Evolutionary conservation across 2,797 vertebrate genomes (phyloP).

Genomic region (Phrynocephalus guinanensis): DNA sequence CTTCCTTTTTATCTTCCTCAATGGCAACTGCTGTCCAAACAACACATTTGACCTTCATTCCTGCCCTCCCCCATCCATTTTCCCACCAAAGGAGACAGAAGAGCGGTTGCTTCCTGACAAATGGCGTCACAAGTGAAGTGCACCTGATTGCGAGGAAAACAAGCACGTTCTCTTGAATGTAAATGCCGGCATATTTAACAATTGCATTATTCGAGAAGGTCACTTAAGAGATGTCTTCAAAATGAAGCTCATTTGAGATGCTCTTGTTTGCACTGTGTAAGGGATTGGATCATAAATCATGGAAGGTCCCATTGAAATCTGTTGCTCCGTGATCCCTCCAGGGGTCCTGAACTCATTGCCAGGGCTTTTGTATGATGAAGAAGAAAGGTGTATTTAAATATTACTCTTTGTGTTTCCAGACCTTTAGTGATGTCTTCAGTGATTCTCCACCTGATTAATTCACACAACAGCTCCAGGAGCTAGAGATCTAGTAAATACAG

Average conservation of each 20-base stretch:
- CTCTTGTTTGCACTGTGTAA: background rate
- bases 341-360: background rate
- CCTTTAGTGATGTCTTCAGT: background rate
- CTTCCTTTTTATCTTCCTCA: background rate
- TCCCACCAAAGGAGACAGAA: background rate
- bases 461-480: background rate
- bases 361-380: background rate
- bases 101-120: background rate
- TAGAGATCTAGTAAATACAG: background rate
- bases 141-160: background rate
- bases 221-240: background rate
- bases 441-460: slow-evolving; percentile 9
- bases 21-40: background rate
- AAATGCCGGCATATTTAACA: background rate
- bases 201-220: background rate
- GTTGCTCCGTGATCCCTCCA: no score
- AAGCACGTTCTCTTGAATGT: background rate
- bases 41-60: background rate
- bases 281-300: background rate
- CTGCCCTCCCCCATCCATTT: background rate
- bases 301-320: no score
- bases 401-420: background rate
- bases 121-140: background rate
- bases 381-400: background rate
- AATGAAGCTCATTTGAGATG: background rate